These are phyloP conservation scores for Leuctra nigra DNA, from an alignment of 2,888 invertebrate genomes.

Conservation along the genomic window DNA sequence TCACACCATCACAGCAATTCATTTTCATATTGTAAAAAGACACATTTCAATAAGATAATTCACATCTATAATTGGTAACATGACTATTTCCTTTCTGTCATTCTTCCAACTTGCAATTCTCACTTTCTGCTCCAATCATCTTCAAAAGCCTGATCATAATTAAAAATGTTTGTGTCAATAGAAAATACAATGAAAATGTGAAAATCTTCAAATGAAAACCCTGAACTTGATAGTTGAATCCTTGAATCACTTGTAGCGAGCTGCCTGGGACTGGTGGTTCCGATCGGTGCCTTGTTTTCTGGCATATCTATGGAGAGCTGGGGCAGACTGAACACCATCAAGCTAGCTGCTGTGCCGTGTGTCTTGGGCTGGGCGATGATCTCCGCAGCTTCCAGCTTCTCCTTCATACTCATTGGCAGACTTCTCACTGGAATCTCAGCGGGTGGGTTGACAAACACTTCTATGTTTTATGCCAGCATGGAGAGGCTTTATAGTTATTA, in stretches of 20 bases:
- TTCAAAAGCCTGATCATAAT: no score
- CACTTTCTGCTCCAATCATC: no score
- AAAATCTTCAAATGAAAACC: no score
- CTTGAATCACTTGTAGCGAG: constrained; percentile 42
- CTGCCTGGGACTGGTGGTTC: constrained; percentile 48
- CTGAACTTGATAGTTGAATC: not conserved
- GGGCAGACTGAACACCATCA: constrained; percentile 49
- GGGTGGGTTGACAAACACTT: constrained; percentile 35
- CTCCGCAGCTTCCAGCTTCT: constrained; percentile 45
- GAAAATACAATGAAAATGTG: no score
- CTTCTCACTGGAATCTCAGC: constrained; percentile 49
- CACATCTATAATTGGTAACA: not conserved
- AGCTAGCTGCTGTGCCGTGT: constrained; percentile 49
- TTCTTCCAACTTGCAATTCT: no score
- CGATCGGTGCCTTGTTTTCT: constrained; percentile 47
- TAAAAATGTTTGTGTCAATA: no score
- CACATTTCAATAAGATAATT: not conserved
- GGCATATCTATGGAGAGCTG: constrained; percentile 50
- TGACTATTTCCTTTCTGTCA: not conserved
- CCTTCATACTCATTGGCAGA: constrained; percentile 47
- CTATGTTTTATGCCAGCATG: not conserved
- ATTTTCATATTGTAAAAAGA: no score
- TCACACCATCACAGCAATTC: not conserved
- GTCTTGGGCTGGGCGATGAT: constrained; percentile 50
- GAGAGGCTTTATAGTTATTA: no score